A percentile compares a stretch with the other conserved stretches of the same genome.
Conservation (phyloP, 2,113 vertebrate genomes). For the Planiliza haematocheilus region DNA sequence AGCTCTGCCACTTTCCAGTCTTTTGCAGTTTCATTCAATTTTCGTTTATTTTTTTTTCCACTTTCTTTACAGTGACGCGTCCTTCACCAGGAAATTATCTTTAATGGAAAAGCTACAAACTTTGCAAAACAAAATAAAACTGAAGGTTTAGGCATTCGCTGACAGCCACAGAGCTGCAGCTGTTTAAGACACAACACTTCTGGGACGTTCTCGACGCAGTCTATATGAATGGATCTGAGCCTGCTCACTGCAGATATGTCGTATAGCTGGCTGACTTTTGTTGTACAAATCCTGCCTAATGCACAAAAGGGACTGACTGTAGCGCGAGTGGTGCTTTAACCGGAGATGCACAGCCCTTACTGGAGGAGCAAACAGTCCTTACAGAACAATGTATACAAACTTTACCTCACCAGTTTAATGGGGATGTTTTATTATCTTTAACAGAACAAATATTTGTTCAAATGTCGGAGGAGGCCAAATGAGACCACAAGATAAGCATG, state of each 20-base stretch:
- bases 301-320: constrained; percentile 37
- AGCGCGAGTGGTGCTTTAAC: constrained; percentile 10
- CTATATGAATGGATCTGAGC: constrained; percentile 37
- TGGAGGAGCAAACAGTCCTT: constrained; percentile 41
- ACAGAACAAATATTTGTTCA: background rate
- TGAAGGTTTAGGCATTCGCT: background rate
- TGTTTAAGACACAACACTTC: background rate
- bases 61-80: background rate
- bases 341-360: constrained; percentile 24
- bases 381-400: background rate
- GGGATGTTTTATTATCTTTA: background rate
- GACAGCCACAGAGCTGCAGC: background rate
- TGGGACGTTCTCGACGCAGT: background rate
- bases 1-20: no score
- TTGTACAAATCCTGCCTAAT: constrained; percentile 53
- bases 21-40: no score
- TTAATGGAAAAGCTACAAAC: background rate
- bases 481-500: background rate
- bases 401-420: background rate
- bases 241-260: constrained; percentile 63
- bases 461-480: background rate
- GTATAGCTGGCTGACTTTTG: constrained; percentile 58
- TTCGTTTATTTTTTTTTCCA: no score
- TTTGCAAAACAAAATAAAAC: no score
- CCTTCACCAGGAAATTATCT: background rate